Evolutionary conservation across 2,113 vertebrate species (phyloP).

Genomic region (Sylvilagus bachmani): DNA sequence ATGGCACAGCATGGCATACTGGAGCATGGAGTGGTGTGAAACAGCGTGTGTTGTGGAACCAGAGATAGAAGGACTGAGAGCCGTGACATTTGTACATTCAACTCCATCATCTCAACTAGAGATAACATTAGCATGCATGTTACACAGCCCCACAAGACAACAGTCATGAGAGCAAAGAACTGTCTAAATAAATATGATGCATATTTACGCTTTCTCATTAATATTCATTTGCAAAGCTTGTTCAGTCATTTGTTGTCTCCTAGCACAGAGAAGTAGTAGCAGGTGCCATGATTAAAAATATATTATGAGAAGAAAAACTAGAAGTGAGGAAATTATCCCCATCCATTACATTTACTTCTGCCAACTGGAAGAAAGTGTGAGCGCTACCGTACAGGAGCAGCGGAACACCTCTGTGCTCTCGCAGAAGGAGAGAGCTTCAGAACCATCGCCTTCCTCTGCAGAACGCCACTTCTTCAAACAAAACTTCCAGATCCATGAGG

Average conservation of each 20-base stretch:
- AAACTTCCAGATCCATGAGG: accelerated
- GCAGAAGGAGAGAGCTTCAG: too few relatives aligned
- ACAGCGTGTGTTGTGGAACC: accelerated
- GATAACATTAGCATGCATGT: background rate
- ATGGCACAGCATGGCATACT: background rate
- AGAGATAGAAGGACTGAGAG: accelerated
- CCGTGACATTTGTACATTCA: too few relatives aligned
- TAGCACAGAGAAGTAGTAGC: conserved; percentile 46
- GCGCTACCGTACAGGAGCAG: background rate
- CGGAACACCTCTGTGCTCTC: accelerated
- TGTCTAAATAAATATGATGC: background rate
- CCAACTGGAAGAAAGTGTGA: background rate
- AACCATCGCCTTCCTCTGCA: accelerated
- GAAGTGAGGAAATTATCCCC: background rate
- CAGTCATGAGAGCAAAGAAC: background rate
- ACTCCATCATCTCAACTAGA: background rate
- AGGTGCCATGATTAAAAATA: conserved; percentile 68
- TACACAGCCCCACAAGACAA: background rate
- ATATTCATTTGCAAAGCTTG: conserved; percentile 39
- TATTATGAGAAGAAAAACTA: conserved; percentile 10
- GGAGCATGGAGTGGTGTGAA: accelerated
- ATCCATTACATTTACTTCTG: conserved; percentile 19
- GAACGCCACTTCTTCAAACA: accelerated
- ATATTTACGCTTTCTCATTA: conserved; percentile 53
- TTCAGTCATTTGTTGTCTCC: conserved; percentile 54